Evolutionary conservation across 1,140 invertebrate genomes (phyloP).

Genomic region (Thereuonema tuberculata): DNA sequence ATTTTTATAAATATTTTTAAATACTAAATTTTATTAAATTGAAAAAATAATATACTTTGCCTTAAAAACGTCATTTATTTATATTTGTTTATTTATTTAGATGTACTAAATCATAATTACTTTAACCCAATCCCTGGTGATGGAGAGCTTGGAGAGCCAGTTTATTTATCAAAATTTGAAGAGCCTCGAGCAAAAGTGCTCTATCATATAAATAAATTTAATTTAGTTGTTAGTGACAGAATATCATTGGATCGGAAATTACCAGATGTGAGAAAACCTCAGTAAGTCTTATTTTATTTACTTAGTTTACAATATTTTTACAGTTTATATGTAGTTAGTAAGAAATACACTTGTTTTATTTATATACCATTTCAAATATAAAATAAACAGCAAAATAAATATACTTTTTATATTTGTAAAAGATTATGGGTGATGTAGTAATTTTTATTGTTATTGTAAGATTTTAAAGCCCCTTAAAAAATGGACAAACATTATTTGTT

Average conservation of each 20-base stretch:
- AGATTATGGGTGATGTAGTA: too few relatives aligned
- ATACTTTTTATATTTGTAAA: too few relatives aligned
- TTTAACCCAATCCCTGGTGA: slow-evolving; percentile 57
- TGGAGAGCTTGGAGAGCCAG: slow-evolving; percentile 64
- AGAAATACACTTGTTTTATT: too few relatives aligned
- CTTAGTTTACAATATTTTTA: too few relatives aligned
- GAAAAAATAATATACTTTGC: background rate
- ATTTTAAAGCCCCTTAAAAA: too few relatives aligned
- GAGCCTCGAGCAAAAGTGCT: slow-evolving; percentile 58
- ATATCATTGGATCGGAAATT: slow-evolving; percentile 78
- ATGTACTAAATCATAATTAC: slow-evolving; percentile 65
- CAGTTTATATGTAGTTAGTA: too few relatives aligned
- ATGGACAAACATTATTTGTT: too few relatives aligned
- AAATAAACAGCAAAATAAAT: too few relatives aligned
- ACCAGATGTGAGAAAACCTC: slow-evolving; percentile 70
- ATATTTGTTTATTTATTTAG: slow-evolving; percentile 39
- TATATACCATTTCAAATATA: too few relatives aligned
- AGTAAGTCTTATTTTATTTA: slow-evolving; percentile 34
- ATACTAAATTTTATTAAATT: background rate
- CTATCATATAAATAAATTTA: slow-evolving; percentile 77
- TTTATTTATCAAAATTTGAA: slow-evolving; percentile 58
- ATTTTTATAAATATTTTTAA: background rate
- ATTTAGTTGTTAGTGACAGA: slow-evolving; percentile 77
- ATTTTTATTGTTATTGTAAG: too few relatives aligned
- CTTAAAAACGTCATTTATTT: too few relatives aligned